A percentile compares a stretch with the other conserved stretches of the same genome.
Conservation (phyloP, 2,888 invertebrate genomes). For the Drymonia ruficornis region DNA sequence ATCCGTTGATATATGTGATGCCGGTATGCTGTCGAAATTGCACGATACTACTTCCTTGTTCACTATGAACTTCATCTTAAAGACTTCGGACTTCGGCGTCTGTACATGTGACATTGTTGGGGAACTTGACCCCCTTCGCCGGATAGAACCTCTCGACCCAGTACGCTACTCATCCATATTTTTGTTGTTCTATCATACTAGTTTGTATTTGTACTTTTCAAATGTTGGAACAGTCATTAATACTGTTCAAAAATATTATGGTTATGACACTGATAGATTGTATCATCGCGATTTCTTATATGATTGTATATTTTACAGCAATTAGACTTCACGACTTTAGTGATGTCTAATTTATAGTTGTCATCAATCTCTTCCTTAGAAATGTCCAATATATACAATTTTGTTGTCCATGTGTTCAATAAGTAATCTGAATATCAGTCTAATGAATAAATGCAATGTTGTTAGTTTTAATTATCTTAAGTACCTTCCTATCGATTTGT, state of each 20-base stretch:
- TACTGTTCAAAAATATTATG: too few species aligned
- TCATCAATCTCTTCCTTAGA: too few species aligned
- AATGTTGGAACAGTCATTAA: not conserved
- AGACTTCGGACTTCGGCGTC: not conserved
- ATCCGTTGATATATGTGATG: slow-evolving; percentile 60
- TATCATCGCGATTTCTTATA: too few species aligned
- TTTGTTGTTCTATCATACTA: slow-evolving; percentile 20
- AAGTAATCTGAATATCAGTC: too few species aligned
- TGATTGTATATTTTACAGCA: too few species aligned
- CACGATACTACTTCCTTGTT: not conserved
- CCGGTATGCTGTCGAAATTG: slow-evolving; percentile 36
- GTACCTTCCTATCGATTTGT: not conserved
- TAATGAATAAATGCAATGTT: not conserved
- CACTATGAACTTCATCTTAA: not conserved
- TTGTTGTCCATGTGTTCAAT: too few species aligned
- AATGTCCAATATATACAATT: too few species aligned
- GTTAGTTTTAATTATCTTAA: too few species aligned
- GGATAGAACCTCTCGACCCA: slow-evolving; percentile 17
- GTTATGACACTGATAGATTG: too few species aligned
- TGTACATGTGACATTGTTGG: slow-evolving; percentile 10
- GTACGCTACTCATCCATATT: slow-evolving; percentile 17
- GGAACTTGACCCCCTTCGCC: slow-evolving; percentile 21
- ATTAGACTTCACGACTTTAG: too few species aligned
- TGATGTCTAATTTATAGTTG: too few species aligned
- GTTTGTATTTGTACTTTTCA: slow-evolving; percentile 7